phyloP scores from a whole-genome alignment of 2,797 vertebrate species.

The Arrhamphus sclerolepis region DNA sequence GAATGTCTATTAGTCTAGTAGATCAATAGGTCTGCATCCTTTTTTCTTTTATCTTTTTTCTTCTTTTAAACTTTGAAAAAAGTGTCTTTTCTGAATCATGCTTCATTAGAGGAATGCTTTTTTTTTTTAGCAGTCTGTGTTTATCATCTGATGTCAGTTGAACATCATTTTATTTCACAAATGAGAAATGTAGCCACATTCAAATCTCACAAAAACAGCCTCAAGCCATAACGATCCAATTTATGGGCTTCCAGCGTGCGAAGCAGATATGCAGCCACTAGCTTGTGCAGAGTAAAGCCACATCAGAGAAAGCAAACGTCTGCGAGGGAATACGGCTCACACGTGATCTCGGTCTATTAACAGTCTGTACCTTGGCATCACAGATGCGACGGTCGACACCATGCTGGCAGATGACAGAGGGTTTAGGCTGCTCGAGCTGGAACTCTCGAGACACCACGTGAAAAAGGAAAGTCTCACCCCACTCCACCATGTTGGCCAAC shows the following conservation, averaged over 20 bases:
- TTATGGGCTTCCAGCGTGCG: slow-evolving; percentile 12
- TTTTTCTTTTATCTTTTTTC: slow-evolving; percentile 11
- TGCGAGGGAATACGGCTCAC: slow-evolving; percentile 5
- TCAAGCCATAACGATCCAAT: slow-evolving; percentile 31
- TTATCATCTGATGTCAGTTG: slow-evolving; percentile 23
- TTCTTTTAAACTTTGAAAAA: slow-evolving; percentile 15
- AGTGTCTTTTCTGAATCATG: slow-evolving; percentile 19
- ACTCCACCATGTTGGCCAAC: slow-evolving; percentile 90
- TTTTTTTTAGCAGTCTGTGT: slow-evolving; percentile 6
- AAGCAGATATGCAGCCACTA: slow-evolving; percentile 8
- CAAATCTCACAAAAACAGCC: slow-evolving; percentile 12
- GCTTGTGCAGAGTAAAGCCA: slow-evolving; percentile 15
- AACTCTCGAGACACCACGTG: slow-evolving; percentile 94
- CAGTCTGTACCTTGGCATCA: slow-evolving; percentile 87
- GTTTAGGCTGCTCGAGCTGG: slow-evolving; percentile 94
- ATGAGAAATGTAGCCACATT: slow-evolving; percentile 22
- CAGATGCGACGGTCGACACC: slow-evolving; percentile 94
- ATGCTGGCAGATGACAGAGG: slow-evolving; percentile 92
- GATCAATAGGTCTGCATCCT: slow-evolving; percentile 23
- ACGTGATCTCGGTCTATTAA: neutral
- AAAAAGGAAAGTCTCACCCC: slow-evolving; percentile 94
- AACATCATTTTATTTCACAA: slow-evolving; percentile 27
- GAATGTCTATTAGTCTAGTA: neutral
- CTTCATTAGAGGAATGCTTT: slow-evolving; percentile 38
- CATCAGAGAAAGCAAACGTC: slow-evolving; percentile 3